Evolutionary conservation across 2,797 vertebrate species (phyloP).

Genomic region (Xenopus petersii): DNA sequence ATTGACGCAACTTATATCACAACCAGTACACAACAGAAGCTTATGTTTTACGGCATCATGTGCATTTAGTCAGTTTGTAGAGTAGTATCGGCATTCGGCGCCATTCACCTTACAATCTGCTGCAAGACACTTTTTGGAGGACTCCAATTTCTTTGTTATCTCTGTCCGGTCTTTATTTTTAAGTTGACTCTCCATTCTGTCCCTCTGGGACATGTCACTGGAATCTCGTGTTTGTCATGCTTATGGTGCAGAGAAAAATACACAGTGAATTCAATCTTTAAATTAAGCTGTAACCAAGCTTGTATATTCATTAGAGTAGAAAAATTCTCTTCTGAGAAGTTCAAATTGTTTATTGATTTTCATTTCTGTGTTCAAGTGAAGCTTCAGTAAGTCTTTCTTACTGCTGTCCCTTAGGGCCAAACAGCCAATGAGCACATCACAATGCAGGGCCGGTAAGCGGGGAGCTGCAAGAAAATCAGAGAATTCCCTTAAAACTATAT

Average conservation of each 20-base stretch:
- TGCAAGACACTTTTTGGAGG: conserved; percentile 4
- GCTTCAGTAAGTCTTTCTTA: conserved; percentile 91
- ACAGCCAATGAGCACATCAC: conserved; percentile 70
- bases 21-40: too few species aligned
- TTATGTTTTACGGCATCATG: too few species aligned
- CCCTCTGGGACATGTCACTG: conserved; percentile 64
- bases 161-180: conserved; percentile 48
- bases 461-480: conserved; percentile 61
- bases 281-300: conserved; percentile 85
- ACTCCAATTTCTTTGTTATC: conserved; percentile 21
- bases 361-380: conserved; percentile 91
- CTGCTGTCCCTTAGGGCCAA: conserved; percentile 73
- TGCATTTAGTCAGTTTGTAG: too few species aligned
- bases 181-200: conserved; percentile 34
- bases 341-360: conserved; percentile 99
- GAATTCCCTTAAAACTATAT: conserved; percentile 70
- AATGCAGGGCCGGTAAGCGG: conserved; percentile 65
- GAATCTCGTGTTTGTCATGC: conserved; percentile 70
- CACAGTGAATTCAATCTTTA: conserved; percentile 75
- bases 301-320: conserved; percentile 97
- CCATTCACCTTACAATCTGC: neutral
- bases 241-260: conserved; percentile 66
- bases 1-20: too few species aligned
- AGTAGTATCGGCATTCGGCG: too few species aligned
- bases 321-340: conserved; percentile 95